Evolutionary conservation across 2,888 invertebrate genomes (phyloP), one percentile per base, ranked within the genome.

Genomic region (Pammene aurita): DNA sequence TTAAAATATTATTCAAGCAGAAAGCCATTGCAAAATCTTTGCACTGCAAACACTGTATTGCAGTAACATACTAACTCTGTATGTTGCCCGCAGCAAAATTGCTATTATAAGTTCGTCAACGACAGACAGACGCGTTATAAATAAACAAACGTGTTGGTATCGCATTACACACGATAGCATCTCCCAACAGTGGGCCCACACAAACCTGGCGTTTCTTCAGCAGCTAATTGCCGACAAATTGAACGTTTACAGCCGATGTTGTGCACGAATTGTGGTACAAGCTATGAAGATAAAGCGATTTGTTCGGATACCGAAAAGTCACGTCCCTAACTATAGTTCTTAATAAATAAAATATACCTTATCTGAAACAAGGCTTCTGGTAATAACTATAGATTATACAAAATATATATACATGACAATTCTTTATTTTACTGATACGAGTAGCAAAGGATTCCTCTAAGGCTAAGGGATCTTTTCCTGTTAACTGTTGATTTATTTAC

Each of bases 141-240:
- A 65, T 69, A 69, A 69, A 69, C 64, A 58, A 58, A 44, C 46
- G 52, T 48, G 18, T 48, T 44, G 52, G 64, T 77, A 75, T 75
- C 74, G 72, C 65, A 74, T 88, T 86, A 78, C 87, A 58, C 71
- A 41, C 72, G 83, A 84, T 83, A 78, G 73, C 76, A 84, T 84
- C 82, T 77, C 73, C 77, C 78, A 78, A 82, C 80, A 77, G 76
- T 71, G 58, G 66, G 69, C 74, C 72, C 78, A 79, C 79, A 84
- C 75, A 76, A 78, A 84, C 84, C 86, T 84, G 84, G 79, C 77
- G 80, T 81, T 84, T 77, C 82, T 83, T 83, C 75, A 72, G 74
- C 77, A 78, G 82, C 81, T 89, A 88, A 89, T 90, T 90, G 86
- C 85, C 78, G 78, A 82, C 85, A 83, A 90, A 90, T 88, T 90